Conservation (phyloP, 2,113 vertebrate species). For the Potamarius usumacintae region DNA sequence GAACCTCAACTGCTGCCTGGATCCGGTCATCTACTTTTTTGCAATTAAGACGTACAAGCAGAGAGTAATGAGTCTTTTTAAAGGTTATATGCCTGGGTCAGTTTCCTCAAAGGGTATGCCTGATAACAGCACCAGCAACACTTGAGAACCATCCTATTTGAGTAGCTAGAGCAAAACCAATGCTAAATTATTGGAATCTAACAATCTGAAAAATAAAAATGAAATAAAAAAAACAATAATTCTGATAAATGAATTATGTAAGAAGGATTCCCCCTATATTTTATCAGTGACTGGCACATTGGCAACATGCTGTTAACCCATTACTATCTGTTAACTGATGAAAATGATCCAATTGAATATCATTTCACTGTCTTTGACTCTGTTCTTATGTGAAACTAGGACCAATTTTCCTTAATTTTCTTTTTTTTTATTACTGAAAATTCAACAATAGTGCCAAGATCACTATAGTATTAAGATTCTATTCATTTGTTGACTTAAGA, state of each 20-base stretch:
- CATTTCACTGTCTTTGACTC: neutral
- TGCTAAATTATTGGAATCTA: neutral
- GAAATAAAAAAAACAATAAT: neutral
- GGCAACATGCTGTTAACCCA: neutral
- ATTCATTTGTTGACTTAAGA: neutral
- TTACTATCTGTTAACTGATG: neutral
- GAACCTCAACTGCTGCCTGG: conserved; percentile 84
- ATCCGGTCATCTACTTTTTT: conserved; percentile 86
- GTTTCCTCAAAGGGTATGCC: conserved; percentile 67
- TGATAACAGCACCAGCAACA: conserved; percentile 78
- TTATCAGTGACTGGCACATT: neutral
- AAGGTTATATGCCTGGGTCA: conserved; percentile 65
- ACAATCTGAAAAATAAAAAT: neutral
- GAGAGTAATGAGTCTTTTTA: conserved; percentile 77
- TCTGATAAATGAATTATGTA: neutral
- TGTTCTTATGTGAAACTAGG: neutral
- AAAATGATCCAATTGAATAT: neutral
- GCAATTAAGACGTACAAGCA: conserved; percentile 81
- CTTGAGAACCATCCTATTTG: conserved; percentile 52
- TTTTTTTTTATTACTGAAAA: neutral
- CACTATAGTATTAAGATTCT: neutral
- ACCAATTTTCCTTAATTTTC: neutral
- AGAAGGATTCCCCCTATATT: too few species aligned
- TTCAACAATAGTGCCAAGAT: neutral
- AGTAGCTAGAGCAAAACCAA: neutral